Conservation (phyloP, 2,797 vertebrate genomes). For the Thalassophryne amazonica region DNA sequence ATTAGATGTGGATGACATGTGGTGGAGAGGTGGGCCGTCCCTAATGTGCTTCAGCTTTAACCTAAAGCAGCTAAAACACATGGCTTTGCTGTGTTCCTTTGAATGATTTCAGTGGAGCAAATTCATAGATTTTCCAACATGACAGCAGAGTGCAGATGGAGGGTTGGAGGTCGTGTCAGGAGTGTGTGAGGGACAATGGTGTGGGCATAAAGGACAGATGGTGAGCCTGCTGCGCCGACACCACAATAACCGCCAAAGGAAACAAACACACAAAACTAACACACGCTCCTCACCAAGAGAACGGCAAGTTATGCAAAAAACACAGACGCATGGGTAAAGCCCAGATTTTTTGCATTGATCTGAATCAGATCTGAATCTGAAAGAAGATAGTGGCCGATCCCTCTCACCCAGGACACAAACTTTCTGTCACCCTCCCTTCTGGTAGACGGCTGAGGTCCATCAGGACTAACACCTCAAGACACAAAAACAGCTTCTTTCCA, state of each 20-base stretch:
- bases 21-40: too few species aligned
- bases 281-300: constrained; percentile 24
- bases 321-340: too few species aligned
- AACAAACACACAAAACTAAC: constrained; percentile 53
- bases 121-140: constrained; percentile 1
- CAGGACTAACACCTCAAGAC: too few species aligned
- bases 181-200: constrained; percentile 55
- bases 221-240: constrained; percentile 33
- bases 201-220: constrained; percentile 64
- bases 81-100: neutral
- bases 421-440: too few species aligned
- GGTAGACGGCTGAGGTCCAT: too few species aligned
- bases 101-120: neutral
- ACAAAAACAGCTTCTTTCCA: too few species aligned
- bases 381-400: too few species aligned
- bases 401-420: too few species aligned
- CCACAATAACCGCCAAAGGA: constrained; percentile 61
- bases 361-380: too few species aligned
- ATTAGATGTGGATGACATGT: too few species aligned
- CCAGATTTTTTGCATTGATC: too few species aligned
- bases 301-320: constrained; percentile 33
- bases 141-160: neutral
- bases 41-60: neutral
- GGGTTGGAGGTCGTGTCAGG: constrained; percentile 27
- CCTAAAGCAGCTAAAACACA: too few species aligned